Evolutionary conservation across 2,797 vertebrate genomes (phyloP).

Genomic region (Sebastes taczanowskii): DNA sequence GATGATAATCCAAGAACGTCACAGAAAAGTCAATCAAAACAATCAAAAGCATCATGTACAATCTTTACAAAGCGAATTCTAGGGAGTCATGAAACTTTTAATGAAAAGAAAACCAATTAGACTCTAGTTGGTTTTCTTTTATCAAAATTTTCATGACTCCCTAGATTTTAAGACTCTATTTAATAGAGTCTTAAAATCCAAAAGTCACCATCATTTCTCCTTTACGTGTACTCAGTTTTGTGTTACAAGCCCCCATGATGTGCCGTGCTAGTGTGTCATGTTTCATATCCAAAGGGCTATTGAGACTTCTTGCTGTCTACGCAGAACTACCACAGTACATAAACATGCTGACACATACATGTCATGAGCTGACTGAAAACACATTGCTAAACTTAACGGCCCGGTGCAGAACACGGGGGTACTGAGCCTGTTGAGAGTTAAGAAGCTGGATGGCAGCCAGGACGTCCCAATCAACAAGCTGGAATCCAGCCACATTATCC

Average conservation of each 20-base stretch:
- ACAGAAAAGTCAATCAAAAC: neutral
- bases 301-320: conserved; percentile 21
- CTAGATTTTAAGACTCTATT: too few species aligned
- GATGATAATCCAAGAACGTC: neutral
- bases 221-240: neutral
- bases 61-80: neutral
- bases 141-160: too few species aligned
- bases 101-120: neutral
- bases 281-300: conserved; percentile 27
- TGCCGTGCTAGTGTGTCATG: conserved; percentile 11
- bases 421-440: conserved; percentile 12
- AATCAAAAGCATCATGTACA: neutral
- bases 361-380: conserved; percentile 48
- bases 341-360: conserved; percentile 59
- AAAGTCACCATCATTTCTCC: neutral
- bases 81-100: neutral
- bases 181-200: neutral
- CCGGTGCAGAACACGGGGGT: conserved; percentile 22
- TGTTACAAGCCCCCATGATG: neutral
- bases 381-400: conserved; percentile 28
- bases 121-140: neutral
- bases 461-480: conserved; percentile 57
- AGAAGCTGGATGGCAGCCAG: conserved; percentile 57
- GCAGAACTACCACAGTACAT: conserved; percentile 28
- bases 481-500: conserved; percentile 58